phyloP scores from a whole-genome alignment of 2,797 vertebrate genomes.

The Poliocrania exsul region DNA sequence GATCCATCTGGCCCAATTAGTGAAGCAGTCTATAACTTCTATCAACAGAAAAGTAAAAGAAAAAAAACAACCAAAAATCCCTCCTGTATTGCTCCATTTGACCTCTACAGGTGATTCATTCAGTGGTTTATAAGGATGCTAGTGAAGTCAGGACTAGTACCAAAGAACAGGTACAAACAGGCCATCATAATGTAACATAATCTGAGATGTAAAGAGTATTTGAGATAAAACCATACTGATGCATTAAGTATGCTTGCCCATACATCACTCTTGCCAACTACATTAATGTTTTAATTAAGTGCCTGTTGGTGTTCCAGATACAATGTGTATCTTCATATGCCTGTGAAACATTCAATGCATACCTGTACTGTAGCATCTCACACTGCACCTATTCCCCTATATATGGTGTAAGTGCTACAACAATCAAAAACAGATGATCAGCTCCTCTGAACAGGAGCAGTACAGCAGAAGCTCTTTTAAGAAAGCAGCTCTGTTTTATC shows the following conservation, averaged over 20 bases:
- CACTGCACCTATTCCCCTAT: background rate
- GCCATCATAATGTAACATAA: background rate
- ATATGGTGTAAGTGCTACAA: background rate
- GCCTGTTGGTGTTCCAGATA: background rate
- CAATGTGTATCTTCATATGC: background rate
- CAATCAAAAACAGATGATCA: background rate
- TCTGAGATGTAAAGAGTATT: background rate
- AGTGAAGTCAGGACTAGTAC: background rate
- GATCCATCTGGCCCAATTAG: slow-evolving; percentile 27
- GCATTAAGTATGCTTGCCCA: background rate
- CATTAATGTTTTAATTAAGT: background rate
- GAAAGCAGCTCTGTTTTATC: background rate
- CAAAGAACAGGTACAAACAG: background rate
- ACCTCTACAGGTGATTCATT: background rate
- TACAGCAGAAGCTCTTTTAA: background rate
- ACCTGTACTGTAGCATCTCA: background rate
- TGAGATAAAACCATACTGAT: background rate
- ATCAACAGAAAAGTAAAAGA: background rate
- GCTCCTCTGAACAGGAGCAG: background rate
- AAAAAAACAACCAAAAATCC: accelerated
- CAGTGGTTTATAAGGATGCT: background rate
- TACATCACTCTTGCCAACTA: background rate
- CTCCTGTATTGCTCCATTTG: background rate
- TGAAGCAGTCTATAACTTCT: background rate
- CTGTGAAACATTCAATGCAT: background rate